Evolutionary conservation across 2,888 invertebrate species (phyloP), one percentile per base, ranked within the genome.

Genomic region (Fragum sueziense): DNA sequence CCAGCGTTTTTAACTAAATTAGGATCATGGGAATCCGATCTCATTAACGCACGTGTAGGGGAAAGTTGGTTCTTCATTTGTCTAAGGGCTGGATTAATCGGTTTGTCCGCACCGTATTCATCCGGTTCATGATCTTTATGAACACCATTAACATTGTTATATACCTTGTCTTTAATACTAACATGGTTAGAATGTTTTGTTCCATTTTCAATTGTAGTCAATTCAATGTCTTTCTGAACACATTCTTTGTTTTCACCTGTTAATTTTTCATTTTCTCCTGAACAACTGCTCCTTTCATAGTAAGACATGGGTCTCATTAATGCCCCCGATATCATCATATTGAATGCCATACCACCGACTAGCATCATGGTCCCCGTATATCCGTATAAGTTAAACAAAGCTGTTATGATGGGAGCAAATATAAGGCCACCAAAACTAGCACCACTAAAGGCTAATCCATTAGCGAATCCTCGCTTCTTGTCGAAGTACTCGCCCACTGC

Each of bases 301-400:
- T 68, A 77, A 9, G 59, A 72, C 22, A 77, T 69, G 0, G 77
- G 77, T 34, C 77, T 41, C 61, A 77, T 68, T 20, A 77, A 51
- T 0, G 69, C 61, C 9, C 77, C 77, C 9, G 68, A 22, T 29
- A 77, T 34, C 41, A 72, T 54, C 31, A 72, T 77, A 25, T 77
- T 68, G 7, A 77, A 47, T 1, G 34, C 29, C 68, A 77, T 77
- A 2, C 77, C 77, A 27, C 68, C 68, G 1, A 77, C 77, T 3
- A 77, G n/a, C 57, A 77, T 72, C 72, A 77, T 33, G 0, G 77
- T 77, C 20, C 77, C 72, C 11, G 77, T 69, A 41, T 73, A 77
- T 3, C 77, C 77, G 33, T 72, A 72, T 20, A 6, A 37, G 25
- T 77, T 57, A 37, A 77, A 77, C 20, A 77, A 52, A 11, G 68